Base-by-base conservation (phyloP, 2,888 invertebrate species). In the Epistrophe eligans region DNA sequence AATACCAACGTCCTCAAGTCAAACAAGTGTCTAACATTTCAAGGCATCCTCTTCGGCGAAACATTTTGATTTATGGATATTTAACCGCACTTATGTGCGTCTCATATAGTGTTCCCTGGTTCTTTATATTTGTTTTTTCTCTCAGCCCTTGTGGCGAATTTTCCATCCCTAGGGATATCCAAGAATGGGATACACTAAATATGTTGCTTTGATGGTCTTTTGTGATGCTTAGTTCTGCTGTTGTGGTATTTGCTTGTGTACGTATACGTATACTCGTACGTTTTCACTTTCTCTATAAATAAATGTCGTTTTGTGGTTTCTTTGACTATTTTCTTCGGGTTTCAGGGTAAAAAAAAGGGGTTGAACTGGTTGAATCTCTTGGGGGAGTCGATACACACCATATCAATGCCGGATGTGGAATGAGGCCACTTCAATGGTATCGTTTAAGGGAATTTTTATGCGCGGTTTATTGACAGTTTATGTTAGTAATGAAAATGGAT, bases 21-120 rank as follows among this genome's bases (percentile, higher is more conserved):
- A 87, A 87, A 83, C 87, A 87, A 87, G 87, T 87, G 87, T 87
- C 87, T 79, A 72, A 83, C 66, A 83, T 76, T 67, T 87, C 71
- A 79, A 72, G 66, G 60, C 79, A 66, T 66, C 48, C 77, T 79
- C 60, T 67, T 72, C 48, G 74, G 58, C 50, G 79, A 87, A 76
- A 88, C 89, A 90, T 91, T 64, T 92, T 92, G 92, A 92, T 92
- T 92, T 92, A 92, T 92, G 92, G 92, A 90, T 90, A 90, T 92
- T 92, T 92, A 91, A 92, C 92, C 92, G 89, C 92, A 92, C 90
- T 90, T 91, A 91, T 79, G 82, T 82, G 85, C 64, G 64, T 82
- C 70, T 83, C 83, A 76, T 87, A 71, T 87, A 71, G 83, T 79
- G 48, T 70, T 87, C 66, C 60, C 70, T 70, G 62, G 55, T 45